Conservation (phyloP, 2,113 vertebrate genomes). For the Trochalopteron elliotii region DNA sequence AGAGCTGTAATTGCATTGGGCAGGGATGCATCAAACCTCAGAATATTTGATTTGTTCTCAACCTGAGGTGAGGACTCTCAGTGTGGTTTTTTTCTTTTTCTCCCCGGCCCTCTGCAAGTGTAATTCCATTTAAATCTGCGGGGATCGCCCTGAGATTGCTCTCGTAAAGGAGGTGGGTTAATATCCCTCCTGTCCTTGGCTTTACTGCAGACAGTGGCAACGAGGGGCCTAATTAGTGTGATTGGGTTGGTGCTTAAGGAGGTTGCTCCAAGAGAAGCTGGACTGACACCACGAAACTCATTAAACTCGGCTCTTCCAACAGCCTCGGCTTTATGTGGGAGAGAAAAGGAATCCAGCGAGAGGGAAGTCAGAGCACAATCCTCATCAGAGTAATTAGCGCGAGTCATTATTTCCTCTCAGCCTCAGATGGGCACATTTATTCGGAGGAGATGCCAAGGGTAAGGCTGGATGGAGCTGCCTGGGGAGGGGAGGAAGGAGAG, state of each 20-base stretch:
- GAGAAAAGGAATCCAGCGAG: background rate
- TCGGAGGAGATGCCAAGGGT: constrained; percentile 3
- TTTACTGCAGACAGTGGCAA: constrained; percentile 8
- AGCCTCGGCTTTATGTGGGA: background rate
- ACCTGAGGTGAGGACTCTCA: background rate
- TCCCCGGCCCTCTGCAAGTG: background rate
- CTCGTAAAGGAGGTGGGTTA: constrained; percentile 19
- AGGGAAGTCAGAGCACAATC: constrained; percentile 10
- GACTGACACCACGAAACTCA: constrained; percentile 16
- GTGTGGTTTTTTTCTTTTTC: background rate
- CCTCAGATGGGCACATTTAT: background rate
- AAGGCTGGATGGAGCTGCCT: background rate
- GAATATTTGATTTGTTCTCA: constrained; percentile 15
- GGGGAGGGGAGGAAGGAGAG: background rate
- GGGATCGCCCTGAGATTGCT: background rate
- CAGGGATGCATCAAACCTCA: background rate
- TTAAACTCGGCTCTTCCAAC: background rate
- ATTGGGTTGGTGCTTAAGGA: constrained; percentile 18
- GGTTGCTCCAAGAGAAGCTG: constrained; percentile 33
- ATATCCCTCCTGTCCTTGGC: constrained; percentile 33
- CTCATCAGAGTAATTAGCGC: constrained; percentile 55
- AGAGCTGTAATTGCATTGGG: background rate
- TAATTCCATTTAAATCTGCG: background rate
- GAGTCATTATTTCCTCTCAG: constrained; percentile 47
- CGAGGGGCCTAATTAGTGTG: constrained; percentile 52